Evolutionary conservation across 2,113 vertebrate species (phyloP).

Genomic region (Synodontis membranacea): DNA sequence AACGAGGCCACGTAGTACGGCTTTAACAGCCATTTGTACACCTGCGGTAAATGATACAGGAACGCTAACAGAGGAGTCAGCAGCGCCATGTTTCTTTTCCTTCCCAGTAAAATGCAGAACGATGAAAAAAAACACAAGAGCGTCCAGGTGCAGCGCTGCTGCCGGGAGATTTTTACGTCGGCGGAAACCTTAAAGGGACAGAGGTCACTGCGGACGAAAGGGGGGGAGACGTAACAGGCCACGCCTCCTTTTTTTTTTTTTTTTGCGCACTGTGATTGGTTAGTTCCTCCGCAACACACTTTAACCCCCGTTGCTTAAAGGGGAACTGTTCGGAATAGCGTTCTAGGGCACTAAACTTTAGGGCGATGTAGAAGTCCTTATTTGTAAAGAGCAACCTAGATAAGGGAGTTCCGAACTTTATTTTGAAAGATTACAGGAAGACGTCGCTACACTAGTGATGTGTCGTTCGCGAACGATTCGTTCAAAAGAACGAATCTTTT

Average conservation of each 20-base stretch:
- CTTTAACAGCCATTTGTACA: conserved; percentile 88
- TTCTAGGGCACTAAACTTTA: neutral
- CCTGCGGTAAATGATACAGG: conserved; percentile 84
- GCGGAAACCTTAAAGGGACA: conserved; percentile 54
- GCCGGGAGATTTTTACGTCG: conserved; percentile 29
- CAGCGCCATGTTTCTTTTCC: conserved; percentile 88
- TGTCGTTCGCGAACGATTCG: no score
- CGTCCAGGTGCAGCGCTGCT: neutral
- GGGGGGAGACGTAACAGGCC: neutral
- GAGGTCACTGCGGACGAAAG: conserved; percentile 63
- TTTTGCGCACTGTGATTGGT: conserved; percentile 17
- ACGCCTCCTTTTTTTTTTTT: neutral
- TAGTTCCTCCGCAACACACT: neutral
- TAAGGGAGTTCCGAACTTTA: neutral
- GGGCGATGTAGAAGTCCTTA: no score
- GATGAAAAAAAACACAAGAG: no score
- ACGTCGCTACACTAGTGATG: no score
- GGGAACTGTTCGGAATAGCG: neutral
- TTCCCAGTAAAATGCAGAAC: neutral
- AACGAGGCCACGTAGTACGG: conserved; percentile 87
- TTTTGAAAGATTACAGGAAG: conserved; percentile 1
- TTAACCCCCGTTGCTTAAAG: neutral
- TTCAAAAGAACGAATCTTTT: no score
- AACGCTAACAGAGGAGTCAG: conserved; percentile 84
- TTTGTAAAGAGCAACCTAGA: neutral